Base-by-base conservation (phyloP, 2,888 invertebrate genomes). In the Caenorhabditis sulstoni region DNA sequence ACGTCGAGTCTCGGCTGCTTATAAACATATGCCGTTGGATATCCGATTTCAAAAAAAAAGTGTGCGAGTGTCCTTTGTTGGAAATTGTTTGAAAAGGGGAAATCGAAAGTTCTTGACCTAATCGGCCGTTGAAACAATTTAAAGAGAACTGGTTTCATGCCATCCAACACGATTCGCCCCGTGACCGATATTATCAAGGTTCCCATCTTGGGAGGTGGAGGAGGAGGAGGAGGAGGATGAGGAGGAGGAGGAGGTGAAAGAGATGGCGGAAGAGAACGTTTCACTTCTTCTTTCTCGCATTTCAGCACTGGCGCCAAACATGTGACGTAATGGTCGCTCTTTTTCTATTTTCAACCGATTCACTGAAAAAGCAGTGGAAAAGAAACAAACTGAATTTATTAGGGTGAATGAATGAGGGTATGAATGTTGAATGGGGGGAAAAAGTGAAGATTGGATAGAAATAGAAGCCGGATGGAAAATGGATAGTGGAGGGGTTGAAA, bases 351-450 rank as follows among this genome's bases (percentile, higher is more conserved):
- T 49, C 22, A 20, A 8, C 49, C 49, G 9, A n/a, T 35, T 65
- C 16, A 12, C 20, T 44, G 49, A 47, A 45, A 37, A 57, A 29
- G 45, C 16, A 37, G 50, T 16, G 49, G 35, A 58, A 49, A 41
- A 41, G 23, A n/a, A 50, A 50, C 39, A 67, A 67, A 67, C 29
- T 67, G 41, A 67, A 67, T 67, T 67, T 67, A 67, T 67, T 58
- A 47, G 50, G 29, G 22, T 47, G 49, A 50, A 62, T 49, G 62
- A 61, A 61, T 61, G 57, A 58, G 29, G 29, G 29, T 5, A 57
- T 55, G 67, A 58, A 57, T 66, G 66, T 67, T 58, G 67, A 58
- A 50, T 67, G 44, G 49, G 57, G 58, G 53, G 53, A 53, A 50
- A 55, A 49, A 55, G 55, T 44, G 41, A 58, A 18, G 29, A 29